Conservation (phyloP, 2,113 vertebrate species). For the Ailuropoda melanoleuca region DNA sequence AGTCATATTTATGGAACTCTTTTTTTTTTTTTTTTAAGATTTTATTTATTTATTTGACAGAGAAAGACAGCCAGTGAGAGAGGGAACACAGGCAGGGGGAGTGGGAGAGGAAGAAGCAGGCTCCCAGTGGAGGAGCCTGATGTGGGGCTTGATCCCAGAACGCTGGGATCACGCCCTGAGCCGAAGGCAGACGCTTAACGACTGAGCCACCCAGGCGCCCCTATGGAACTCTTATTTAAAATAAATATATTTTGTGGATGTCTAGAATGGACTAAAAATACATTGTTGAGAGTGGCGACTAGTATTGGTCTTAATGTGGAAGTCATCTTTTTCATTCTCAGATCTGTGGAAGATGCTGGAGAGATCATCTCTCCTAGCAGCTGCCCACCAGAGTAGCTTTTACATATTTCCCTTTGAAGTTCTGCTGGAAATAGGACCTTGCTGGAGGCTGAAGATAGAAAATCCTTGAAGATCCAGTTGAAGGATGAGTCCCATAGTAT, state of each 20-base stretch:
- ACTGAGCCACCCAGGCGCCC: too few species aligned
- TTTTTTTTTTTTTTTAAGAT: too few species aligned
- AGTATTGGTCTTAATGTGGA: conserved; percentile 21
- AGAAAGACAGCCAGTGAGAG: too few species aligned
- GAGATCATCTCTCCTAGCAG: conserved; percentile 42
- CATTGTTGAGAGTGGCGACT: conserved; percentile 17
- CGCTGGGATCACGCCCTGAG: too few species aligned
- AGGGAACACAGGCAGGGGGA: too few species aligned
- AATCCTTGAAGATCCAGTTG: conserved; percentile 34
- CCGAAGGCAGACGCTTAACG: too few species aligned
- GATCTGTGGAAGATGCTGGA: conserved; percentile 44
- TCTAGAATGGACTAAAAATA: conserved; percentile 39
- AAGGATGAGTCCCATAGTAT: conserved; percentile 34
- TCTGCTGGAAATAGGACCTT: conserved; percentile 40
- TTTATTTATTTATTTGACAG: too few species aligned
- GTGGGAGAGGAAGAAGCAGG: too few species aligned
- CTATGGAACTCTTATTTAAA: not conserved
- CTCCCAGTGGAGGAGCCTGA: too few species aligned
- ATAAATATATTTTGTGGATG: conserved; percentile 18
- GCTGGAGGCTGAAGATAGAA: not conserved
- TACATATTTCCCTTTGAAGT: conserved; percentile 56
- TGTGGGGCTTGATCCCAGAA: too few species aligned
- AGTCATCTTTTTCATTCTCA: conserved; percentile 20
- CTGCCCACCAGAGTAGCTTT: conserved; percentile 30
- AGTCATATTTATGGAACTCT: not conserved